Evolutionary conservation across 2,113 vertebrate species (phyloP).

Genomic region (Percina caprodes): DNA sequence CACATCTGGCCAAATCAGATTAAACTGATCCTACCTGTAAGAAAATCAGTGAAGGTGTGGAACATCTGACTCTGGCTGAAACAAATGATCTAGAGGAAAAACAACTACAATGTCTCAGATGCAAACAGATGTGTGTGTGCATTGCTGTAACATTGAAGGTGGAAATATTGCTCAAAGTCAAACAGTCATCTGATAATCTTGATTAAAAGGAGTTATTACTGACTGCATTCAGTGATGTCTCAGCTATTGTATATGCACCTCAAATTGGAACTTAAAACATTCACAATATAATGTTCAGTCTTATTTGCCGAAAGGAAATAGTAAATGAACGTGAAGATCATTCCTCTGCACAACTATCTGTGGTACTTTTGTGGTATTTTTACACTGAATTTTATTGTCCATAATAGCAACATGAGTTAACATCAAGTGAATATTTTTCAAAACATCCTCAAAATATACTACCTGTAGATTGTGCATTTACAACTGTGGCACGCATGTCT

Average conservation of each 20-base stretch:
- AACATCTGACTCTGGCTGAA: conserved; percentile 45
- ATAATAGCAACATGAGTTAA: conserved; percentile 49
- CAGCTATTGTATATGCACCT: conserved; percentile 54
- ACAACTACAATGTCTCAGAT: conserved; percentile 59
- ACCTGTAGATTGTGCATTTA: conserved; percentile 65
- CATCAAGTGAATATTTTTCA: conserved; percentile 34
- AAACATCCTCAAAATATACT: conserved; percentile 49
- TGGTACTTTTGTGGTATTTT: conserved; percentile 38
- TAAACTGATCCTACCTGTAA: conserved; percentile 5
- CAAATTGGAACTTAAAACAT: conserved; percentile 57
- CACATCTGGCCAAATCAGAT: conserved; percentile 46
- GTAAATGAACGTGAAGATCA: conserved; percentile 20
- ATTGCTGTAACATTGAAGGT: conserved; percentile 75
- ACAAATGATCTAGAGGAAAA: conserved; percentile 41
- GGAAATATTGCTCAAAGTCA: conserved; percentile 81
- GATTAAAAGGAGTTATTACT: conserved; percentile 58
- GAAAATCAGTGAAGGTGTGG: conserved; percentile 23
- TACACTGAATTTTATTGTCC: conserved; percentile 43
- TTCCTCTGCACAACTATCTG: conserved; percentile 30
- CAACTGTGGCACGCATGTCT: conserved; percentile 50
- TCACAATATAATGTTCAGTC: conserved; percentile 71
- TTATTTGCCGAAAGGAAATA: conserved; percentile 49
- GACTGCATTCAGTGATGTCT: conserved; percentile 61
- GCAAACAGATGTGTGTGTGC: conserved; percentile 64
- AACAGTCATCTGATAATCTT: conserved; percentile 71